Percentiles rank a stretch among this genome's conserved stretches.
Conservation (phyloP, 2,113 vertebrate species). For the Nymphicus hollandicus region DNA sequence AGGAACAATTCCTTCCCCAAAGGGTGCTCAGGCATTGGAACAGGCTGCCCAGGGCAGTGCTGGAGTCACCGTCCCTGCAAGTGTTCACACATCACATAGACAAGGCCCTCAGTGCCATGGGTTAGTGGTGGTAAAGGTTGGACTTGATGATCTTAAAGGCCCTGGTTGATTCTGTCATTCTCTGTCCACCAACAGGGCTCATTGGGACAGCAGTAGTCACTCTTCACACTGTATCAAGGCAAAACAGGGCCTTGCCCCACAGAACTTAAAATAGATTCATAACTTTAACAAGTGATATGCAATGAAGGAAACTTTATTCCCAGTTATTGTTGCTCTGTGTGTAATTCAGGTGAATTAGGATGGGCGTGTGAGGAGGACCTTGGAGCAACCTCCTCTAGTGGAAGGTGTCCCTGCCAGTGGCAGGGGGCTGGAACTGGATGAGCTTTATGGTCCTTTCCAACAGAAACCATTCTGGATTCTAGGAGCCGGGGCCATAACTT, state of each 20-base stretch:
- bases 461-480: background rate
- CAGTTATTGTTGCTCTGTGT: fast-evolving
- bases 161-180: background rate
- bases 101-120: background rate
- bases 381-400: background rate
- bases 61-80: background rate
- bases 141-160: background rate
- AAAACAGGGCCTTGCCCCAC: background rate
- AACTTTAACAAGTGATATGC: background rate
- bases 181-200: fast-evolving
- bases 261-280: fast-evolving
- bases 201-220: fast-evolving
- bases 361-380: fast-evolving
- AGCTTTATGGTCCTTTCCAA: background rate
- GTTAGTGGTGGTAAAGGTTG: background rate
- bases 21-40: background rate
- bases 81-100: too few species aligned
- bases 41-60: too few species aligned
- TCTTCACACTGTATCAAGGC: fast-evolving
- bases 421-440: background rate
- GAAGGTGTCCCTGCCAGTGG: background rate
- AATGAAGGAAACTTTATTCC: background rate
- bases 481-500: fast-evolving
- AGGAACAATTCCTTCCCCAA: background rate
- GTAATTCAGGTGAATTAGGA: fast-evolving